These are phyloP conservation scores for Idaea straminata DNA, from an alignment of 2,888 invertebrate genomes.

Conservation along the genomic window DNA sequence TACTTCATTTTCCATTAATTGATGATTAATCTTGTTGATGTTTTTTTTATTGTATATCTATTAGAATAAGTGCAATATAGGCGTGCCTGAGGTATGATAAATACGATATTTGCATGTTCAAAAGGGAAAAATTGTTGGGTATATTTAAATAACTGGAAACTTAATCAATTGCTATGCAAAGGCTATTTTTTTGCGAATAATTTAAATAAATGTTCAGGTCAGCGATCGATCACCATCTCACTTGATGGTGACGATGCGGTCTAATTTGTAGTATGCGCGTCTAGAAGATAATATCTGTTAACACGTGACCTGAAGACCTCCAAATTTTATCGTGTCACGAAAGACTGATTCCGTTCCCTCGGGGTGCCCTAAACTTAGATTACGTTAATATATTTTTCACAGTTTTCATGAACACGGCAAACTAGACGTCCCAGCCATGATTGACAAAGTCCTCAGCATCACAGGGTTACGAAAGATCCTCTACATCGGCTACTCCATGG, in stretches of 20 bases:
- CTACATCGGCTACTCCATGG: conserved; percentile 82
- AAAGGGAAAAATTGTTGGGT: background rate
- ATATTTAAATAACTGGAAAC: too few relatives aligned
- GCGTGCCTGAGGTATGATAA: too few relatives aligned
- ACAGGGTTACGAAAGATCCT: conserved; percentile 63
- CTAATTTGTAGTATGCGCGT: too few relatives aligned
- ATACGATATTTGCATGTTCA: background rate
- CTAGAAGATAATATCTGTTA: too few relatives aligned
- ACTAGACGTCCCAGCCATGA: conserved; percentile 78
- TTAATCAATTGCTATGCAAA: too few relatives aligned
- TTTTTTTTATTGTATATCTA: background rate
- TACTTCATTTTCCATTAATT: background rate
- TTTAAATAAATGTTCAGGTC: too few relatives aligned
- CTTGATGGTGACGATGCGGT: too few relatives aligned
- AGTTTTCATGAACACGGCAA: conserved; percentile 81
- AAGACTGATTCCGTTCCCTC: background rate
- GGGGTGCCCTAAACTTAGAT: background rate
- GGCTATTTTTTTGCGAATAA: too few relatives aligned
- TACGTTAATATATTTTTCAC: conserved; percentile 26
- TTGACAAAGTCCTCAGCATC: conserved; percentile 71
- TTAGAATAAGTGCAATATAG: background rate
- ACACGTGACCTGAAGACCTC: too few relatives aligned
- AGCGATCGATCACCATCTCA: too few relatives aligned
- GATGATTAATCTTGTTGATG: background rate
- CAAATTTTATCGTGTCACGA: too few relatives aligned